phyloP scores from a whole-genome alignment of 2,888 invertebrate genomes.

The Dermolepida albohirtum region DNA sequence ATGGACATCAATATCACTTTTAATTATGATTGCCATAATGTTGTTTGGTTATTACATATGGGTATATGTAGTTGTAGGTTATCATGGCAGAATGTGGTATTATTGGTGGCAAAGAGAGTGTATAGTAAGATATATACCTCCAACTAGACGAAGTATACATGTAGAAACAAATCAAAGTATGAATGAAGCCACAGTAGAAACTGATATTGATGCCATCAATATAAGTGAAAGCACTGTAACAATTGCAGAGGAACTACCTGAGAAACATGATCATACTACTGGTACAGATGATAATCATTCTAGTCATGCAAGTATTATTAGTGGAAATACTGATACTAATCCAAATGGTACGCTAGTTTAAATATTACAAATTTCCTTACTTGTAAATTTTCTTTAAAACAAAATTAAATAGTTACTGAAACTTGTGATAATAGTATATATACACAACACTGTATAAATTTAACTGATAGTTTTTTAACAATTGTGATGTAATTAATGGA shows the following conservation, averaged over 20 bases:
- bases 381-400: slow-evolving; percentile 6
- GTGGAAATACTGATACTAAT: slow-evolving; percentile 19
- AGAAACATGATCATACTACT: slow-evolving; percentile 19
- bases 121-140: slow-evolving; percentile 64
- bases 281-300: slow-evolving; percentile 5
- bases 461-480: too few species aligned
- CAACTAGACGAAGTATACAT: slow-evolving; percentile 47
- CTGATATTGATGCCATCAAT: slow-evolving; percentile 12
- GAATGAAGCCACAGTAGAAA: slow-evolving; percentile 26
- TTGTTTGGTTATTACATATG: slow-evolving; percentile 68
- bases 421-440: slow-evolving; percentile 20
- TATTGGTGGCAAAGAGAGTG: slow-evolving; percentile 70
- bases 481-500: too few species aligned
- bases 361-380: slow-evolving; percentile 21
- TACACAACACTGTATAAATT: not conserved
- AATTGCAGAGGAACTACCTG: slow-evolving; percentile 30
- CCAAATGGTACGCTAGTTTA: slow-evolving; percentile 31
- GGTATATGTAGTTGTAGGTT: slow-evolving; percentile 66
- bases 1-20: slow-evolving; percentile 66
- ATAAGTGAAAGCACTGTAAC: slow-evolving; percentile 34
- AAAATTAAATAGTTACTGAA: slow-evolving; percentile 10
- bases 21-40: slow-evolving; percentile 67
- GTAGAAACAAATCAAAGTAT: slow-evolving; percentile 37
- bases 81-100: slow-evolving; percentile 68
- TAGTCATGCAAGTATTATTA: slow-evolving; percentile 31